Evolutionary conservation across 2,113 vertebrate species (phyloP).

Genomic region (Engystomops pustulosus): DNA sequence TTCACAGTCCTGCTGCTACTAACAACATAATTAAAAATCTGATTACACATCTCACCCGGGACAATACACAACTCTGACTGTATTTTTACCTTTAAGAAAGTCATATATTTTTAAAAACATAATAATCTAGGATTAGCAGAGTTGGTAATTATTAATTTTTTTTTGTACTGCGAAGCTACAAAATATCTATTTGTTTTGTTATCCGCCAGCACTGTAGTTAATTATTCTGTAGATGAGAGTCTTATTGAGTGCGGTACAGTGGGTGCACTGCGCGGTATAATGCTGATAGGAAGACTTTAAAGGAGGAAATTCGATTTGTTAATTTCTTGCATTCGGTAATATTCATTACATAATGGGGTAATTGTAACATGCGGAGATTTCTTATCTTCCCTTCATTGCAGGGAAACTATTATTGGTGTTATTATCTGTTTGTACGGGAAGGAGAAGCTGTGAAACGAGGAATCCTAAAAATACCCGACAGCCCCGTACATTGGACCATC

Average conservation of each 20-base stretch:
- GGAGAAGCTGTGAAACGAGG: background rate
- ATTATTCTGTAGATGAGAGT: slow-evolving; percentile 8
- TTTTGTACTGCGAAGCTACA: background rate
- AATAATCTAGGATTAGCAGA: background rate
- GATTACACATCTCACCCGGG: no score
- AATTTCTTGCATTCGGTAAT: slow-evolving; percentile 4
- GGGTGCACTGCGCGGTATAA: background rate
- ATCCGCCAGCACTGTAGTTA: background rate
- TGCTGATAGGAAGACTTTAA: slow-evolving; percentile 6
- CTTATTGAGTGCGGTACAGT: background rate
- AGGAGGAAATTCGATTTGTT: background rate
- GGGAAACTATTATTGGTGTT: background rate
- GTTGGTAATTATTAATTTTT: background rate
- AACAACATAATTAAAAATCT: no score
- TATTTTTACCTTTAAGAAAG: background rate
- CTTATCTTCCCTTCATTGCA: slow-evolving; percentile 11
- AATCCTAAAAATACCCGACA: slow-evolving; percentile 6
- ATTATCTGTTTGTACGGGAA: background rate
- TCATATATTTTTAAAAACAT: background rate
- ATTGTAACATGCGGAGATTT: background rate
- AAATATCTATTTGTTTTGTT: slow-evolving; percentile 1
- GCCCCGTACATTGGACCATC: background rate
- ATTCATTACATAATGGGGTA: slow-evolving; percentile 25
- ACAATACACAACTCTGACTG: no score
- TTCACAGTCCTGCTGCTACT: no score